Conservation (phyloP, 2,113 vertebrate species). For the Clarias gariepinus region DNA sequence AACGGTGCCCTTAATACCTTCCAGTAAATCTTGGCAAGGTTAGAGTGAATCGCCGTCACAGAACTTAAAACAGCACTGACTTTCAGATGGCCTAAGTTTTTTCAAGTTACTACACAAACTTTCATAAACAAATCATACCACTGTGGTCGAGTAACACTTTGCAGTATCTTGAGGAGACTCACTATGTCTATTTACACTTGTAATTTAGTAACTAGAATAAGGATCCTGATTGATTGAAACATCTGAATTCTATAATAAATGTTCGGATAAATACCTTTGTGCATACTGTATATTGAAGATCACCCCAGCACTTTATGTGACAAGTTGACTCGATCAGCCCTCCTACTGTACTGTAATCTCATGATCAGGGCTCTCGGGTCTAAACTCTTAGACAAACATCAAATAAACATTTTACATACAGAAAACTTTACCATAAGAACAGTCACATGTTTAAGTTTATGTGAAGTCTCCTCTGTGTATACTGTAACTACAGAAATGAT, state of each 20-base stretch:
- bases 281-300: no score
- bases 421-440: background rate
- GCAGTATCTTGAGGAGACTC: no score
- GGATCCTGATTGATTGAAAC: no score
- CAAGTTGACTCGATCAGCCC: no score
- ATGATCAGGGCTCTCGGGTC: background rate
- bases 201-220: no score
- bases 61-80: constrained; percentile 12
- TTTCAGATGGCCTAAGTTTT: background rate
- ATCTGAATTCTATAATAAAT: no score
- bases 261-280: no score
- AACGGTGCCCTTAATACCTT: background rate
- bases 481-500: background rate
- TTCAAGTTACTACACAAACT: background rate
- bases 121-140: background rate
- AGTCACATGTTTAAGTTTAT: background rate
- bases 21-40: constrained; percentile 12
- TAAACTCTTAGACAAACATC: background rate
- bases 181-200: no score
- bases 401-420: background rate
- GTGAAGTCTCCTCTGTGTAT: background rate
- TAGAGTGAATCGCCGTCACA: background rate
- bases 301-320: no score
- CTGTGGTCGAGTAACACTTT: background rate
- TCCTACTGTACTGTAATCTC: background rate